Base-by-base conservation (phyloP, 2,797 vertebrate genomes). In the Spinus olivaceus region DNA sequence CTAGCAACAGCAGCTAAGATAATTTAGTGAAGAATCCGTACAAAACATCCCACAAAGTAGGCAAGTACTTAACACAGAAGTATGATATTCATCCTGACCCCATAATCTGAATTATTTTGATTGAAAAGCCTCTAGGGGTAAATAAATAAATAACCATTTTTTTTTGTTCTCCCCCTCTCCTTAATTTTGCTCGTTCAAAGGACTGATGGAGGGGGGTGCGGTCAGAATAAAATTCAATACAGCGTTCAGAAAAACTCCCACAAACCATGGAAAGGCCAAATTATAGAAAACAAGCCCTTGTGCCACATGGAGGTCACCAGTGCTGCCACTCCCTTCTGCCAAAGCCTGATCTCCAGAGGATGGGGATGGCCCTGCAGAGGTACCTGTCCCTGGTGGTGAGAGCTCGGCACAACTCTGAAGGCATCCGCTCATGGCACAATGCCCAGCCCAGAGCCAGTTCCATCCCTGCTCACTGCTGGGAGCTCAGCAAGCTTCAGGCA, bases 41-140 rank as follows among this genome's bases (percentile, higher is more conserved):
- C 95, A 97, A 97, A 98, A 98, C 94, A 97, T 97, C 96, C 97
- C 97, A 97, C 94, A 96, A 98, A 98, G 97, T 98, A 97, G 96
- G 95, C 90, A 97, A 97, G 96, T 97, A 97, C 97, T 98, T 97
- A 95, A 92, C 93, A 88, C 32, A 96, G 89, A 97, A 97, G 78
- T 96, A 97, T 91, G 95, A 94, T 95, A 97, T 97, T 97, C 91
- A 94, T 95, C 94, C 77, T 96, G 95, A 89, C 60, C 92, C 92
- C 57, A 53, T 95, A 97, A 97, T 94, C 81, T 96, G 92, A 97
- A 97, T 95, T 86, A 96, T 92, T 94, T 95, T 90, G 92, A 97
- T 80, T 93, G 77, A 96, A 97, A 97, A 92, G 63, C 57, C 88
- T 92, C 47, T 53, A 41, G 33, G 63, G 87, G 56, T 59, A 64